These are phyloP conservation scores for Melikaiella ostensackeni DNA, from an alignment of 2,888 invertebrate species.

Conservation along the genomic window DNA sequence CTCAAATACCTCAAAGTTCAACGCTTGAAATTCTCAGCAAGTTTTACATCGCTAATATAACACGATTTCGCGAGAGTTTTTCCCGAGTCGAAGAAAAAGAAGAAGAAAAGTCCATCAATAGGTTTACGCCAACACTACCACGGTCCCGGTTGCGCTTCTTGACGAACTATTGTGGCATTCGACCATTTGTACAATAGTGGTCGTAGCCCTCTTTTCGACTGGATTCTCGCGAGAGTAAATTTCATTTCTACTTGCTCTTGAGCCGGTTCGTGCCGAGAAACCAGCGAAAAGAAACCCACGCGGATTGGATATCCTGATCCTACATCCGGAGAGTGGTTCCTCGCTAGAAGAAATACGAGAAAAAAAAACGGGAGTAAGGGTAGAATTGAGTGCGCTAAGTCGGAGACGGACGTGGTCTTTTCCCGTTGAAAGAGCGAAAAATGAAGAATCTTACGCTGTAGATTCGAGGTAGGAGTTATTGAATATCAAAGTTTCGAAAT, in stretches of 20 bases:
- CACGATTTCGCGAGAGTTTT: slow-evolving; percentile 21
- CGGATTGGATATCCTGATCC: slow-evolving; percentile 23
- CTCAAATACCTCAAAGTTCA: slow-evolving; percentile 8
- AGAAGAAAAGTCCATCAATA: slow-evolving; percentile 27
- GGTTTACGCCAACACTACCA: slow-evolving; percentile 20
- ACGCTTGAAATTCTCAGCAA: slow-evolving; percentile 27
- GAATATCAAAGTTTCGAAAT: slow-evolving; percentile 74
- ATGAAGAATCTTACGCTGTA: slow-evolving; percentile 47
- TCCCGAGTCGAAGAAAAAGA: slow-evolving; percentile 2
- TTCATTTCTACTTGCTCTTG: slow-evolving; percentile 45
- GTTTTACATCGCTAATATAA: slow-evolving; percentile 40
- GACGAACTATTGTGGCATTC: slow-evolving; percentile 54
- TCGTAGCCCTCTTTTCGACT: slow-evolving; percentile 38
- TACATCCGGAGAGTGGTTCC: neutral
- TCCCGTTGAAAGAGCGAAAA: slow-evolving; percentile 55
- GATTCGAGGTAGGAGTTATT: slow-evolving; percentile 66
- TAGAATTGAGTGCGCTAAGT: slow-evolving; percentile 18
- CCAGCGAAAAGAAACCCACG: slow-evolving; percentile 17
- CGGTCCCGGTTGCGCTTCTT: slow-evolving; percentile 37
- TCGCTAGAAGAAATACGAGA: neutral
- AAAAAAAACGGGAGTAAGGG: neutral
- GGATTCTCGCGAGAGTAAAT: slow-evolving; percentile 51
- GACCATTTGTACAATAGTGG: slow-evolving; percentile 32
- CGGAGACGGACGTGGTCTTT: slow-evolving; percentile 53
- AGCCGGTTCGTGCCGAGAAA: slow-evolving; percentile 30